Evolutionary conservation across 2,888 invertebrate genomes (phyloP).

Genomic region (Ctena decussata): DNA sequence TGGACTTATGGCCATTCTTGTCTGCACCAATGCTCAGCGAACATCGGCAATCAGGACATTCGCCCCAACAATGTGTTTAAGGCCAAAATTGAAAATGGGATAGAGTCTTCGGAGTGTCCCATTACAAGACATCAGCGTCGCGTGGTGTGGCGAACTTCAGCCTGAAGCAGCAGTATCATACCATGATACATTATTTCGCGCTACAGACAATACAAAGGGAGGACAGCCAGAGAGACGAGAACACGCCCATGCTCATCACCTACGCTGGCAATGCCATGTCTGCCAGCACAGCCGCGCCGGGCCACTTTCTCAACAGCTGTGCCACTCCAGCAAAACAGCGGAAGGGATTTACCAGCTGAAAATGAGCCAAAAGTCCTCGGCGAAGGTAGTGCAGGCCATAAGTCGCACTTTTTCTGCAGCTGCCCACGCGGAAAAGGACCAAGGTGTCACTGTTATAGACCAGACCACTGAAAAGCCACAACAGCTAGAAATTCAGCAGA

Average conservation of each 20-base stretch:
- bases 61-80: not conserved
- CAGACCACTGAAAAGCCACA: no score
- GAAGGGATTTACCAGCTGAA: not conserved
- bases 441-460: no score
- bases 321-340: not conserved
- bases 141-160: not conserved
- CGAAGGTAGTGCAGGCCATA: not conserved
- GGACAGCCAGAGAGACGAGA: not conserved
- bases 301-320: not conserved
- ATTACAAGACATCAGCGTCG: not conserved
- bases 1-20: not conserved
- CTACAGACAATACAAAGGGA: not conserved
- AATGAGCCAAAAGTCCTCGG: not conserved
- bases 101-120: not conserved
- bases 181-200: not conserved
- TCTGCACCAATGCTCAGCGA: not conserved
- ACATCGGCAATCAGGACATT: not conserved
- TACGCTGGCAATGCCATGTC: not conserved
- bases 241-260: not conserved
- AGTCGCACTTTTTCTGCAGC: not conserved
- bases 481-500: no score
- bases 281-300: not conserved
- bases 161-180: not conserved
- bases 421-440: no score
- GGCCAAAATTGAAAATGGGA: not conserved